These are phyloP conservation scores for Varroa destructor DNA, from an alignment of 1,140 invertebrate genomes.

Conservation along the genomic window DNA sequence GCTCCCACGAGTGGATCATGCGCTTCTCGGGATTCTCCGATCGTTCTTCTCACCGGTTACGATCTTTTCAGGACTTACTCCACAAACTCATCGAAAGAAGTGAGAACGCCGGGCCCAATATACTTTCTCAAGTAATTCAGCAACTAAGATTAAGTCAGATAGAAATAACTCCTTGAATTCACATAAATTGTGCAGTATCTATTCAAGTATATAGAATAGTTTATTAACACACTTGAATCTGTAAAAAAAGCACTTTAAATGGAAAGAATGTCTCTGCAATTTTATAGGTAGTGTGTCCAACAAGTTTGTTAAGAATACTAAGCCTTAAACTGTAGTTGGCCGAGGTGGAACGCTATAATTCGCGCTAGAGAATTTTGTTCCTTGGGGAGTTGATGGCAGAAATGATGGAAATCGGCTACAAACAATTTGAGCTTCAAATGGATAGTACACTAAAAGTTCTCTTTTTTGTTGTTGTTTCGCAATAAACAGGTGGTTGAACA, in stretches of 20 bases:
- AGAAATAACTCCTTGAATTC: not conserved
- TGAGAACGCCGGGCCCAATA: not conserved
- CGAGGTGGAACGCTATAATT: too few relatives aligned
- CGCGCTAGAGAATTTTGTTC: too few relatives aligned
- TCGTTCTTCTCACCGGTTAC: slow-evolving; percentile 6
- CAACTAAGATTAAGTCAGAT: not conserved
- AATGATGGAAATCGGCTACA: not conserved
- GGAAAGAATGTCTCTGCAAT: not conserved
- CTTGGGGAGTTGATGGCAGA: not conserved
- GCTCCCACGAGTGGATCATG: not conserved
- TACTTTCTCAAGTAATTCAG: not conserved
- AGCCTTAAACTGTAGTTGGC: too few relatives aligned
- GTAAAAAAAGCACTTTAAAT: not conserved
- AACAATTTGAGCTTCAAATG: not conserved
- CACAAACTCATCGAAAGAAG: slow-evolving; percentile 13
- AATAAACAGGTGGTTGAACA: not conserved
- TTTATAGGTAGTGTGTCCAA: not conserved
- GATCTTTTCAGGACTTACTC: not conserved
- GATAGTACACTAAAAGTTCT: not conserved
- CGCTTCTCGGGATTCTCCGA: not conserved
- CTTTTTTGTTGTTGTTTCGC: not conserved
- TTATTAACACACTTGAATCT: not conserved
- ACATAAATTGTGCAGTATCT: not conserved
- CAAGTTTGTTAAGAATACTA: too few relatives aligned
- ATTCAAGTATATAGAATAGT: not conserved